Evolutionary conservation across 2,888 invertebrate genomes (phyloP).

Genomic region (Metacarcinus magister): DNA sequence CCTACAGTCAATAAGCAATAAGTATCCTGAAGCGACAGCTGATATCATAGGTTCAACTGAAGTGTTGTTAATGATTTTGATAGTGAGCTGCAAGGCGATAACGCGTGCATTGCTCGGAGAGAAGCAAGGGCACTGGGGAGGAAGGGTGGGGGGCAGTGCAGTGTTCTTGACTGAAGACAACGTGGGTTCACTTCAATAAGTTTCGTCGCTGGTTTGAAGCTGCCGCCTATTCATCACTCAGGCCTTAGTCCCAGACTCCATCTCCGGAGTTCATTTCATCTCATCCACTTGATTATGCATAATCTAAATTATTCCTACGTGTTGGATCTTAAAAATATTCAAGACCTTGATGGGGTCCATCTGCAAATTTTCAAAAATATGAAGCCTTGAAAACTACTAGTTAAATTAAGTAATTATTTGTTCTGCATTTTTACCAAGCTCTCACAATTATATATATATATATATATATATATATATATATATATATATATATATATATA

Average conservation of each 20-base stretch:
- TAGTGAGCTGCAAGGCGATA: neutral
- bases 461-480: neutral
- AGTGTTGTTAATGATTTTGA: neutral
- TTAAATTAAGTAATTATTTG: neutral
- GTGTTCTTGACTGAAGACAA: too few species aligned
- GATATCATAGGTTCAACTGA: neutral
- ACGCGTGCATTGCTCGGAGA: neutral
- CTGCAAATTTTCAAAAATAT: neutral
- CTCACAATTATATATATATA: neutral
- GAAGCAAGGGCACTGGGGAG: neutral
- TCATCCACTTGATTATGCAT: neutral
- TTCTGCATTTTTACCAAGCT: neutral
- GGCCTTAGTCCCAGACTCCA: neutral
- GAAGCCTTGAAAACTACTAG: neutral
- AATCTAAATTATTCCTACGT: neutral
- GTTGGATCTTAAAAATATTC: neutral
- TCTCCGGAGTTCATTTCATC: neutral
- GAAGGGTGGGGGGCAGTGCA: neutral
- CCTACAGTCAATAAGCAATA: neutral
- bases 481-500: too few species aligned
- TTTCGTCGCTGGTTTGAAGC: neutral
- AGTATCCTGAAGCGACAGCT: neutral
- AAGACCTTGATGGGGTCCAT: neutral
- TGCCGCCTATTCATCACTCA: neutral
- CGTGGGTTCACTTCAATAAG: neutral